Conservation (phyloP, 2,797 vertebrate genomes). For the Hyperoplus lanceolatus region DNA sequence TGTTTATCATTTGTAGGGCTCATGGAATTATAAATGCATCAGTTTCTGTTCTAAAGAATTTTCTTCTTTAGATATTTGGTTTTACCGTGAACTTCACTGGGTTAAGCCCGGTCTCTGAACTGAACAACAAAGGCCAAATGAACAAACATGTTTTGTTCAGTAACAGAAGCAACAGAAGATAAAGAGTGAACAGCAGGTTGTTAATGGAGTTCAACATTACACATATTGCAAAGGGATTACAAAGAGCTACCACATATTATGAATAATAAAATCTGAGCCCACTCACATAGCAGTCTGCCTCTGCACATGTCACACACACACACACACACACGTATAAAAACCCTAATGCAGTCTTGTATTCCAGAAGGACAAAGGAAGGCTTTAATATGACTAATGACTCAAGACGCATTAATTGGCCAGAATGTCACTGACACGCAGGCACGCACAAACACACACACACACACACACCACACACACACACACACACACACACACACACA, state of each 20-base stretch:
- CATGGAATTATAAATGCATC: neutral
- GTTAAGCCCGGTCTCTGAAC: neutral
- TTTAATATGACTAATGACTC: constrained; percentile 29
- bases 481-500: constrained; percentile 3
- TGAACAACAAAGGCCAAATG: neutral
- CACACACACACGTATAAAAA: neutral
- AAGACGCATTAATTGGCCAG: no score
- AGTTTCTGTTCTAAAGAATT: neutral
- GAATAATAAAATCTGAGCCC: constrained; percentile 28
- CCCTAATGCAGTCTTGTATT: constrained; percentile 24
- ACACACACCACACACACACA: constrained; percentile 25
- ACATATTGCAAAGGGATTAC: constrained; percentile 9
- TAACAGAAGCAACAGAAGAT: neutral
- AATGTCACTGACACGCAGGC: neutral
- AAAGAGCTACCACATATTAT: constrained; percentile 21
- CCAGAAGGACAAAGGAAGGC: constrained; percentile 6
- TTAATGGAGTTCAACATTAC: constrained; percentile 12
- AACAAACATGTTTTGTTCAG: constrained; percentile 5
- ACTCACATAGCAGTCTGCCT: constrained; percentile 18
- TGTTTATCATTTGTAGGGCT: no score
- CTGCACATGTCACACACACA: constrained; percentile 17
- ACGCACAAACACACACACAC: constrained; percentile 34
- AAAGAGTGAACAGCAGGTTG: neutral
- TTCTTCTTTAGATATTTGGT: neutral
- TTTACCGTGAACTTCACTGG: neutral